These are phyloP conservation scores for Chloropsis cyanopogon DNA, from an alignment of 2,113 vertebrate genomes.

Conservation along the genomic window DNA sequence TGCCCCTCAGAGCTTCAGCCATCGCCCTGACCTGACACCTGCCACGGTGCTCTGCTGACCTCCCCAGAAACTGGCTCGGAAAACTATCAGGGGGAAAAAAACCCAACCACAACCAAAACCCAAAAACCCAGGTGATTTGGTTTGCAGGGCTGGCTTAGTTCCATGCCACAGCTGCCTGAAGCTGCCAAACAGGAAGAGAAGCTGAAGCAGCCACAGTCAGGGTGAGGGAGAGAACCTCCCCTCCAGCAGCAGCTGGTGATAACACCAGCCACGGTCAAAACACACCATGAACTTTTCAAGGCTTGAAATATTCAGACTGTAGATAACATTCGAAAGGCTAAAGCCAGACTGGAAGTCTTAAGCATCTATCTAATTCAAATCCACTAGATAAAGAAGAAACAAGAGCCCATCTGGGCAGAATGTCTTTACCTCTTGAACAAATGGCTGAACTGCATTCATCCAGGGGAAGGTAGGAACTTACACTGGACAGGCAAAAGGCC, in stretches of 20 bases:
- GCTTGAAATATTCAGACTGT: not conserved
- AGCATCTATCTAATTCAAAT: not conserved
- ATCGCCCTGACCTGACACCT: not conserved
- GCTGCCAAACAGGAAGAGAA: not conserved
- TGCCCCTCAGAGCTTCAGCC: not conserved
- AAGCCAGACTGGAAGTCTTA: not conserved
- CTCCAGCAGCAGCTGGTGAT: not conserved
- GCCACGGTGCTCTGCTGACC: not conserved
- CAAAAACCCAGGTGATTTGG: not conserved
- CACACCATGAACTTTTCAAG: not conserved
- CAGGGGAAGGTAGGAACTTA: not conserved
- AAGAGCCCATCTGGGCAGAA: not conserved
- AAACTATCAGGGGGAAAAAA: accelerated
- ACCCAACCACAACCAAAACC: not conserved
- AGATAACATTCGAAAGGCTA: not conserved
- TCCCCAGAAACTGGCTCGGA: not conserved
- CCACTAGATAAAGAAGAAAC: not conserved
- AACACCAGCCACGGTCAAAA: not conserved
- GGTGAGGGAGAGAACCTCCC: not conserved
- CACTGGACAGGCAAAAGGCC: not conserved
- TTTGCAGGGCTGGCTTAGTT: not conserved
- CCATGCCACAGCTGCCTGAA: not conserved
- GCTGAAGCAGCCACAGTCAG: not conserved
- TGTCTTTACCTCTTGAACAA: not conserved
- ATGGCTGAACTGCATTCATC: not conserved